Percentiles rank a stretch among this genome's conserved stretches.
Evolutionary conservation across 2,113 vertebrate genomes (phyloP).

Genomic region (Zosterops lateralis): DNA sequence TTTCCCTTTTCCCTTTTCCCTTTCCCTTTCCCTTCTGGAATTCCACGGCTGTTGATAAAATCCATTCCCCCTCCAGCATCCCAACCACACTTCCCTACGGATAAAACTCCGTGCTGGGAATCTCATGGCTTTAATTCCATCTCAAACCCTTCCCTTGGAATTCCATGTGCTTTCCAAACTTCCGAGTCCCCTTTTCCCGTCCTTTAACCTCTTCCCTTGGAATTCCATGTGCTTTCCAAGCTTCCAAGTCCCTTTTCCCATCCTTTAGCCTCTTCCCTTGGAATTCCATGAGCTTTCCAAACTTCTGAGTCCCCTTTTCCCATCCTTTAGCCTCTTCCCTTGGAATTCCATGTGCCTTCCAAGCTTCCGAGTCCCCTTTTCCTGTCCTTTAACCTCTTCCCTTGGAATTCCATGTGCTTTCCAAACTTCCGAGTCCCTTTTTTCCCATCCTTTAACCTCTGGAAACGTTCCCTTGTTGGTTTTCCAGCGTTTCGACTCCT

Average conservation of each 20-base stretch:
- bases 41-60: background rate
- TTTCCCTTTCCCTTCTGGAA: no score
- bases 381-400: background rate
- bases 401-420: no score
- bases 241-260: background rate
- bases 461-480: background rate
- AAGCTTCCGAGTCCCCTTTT: background rate
- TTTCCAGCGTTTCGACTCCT: fast-evolving
- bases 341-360: background rate
- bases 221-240: no score
- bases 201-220: no score
- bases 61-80: background rate
- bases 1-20: no score
- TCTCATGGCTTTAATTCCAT: background rate
- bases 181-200: background rate
- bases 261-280: no score
- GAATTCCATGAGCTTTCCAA: no score
- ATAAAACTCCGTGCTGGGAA: background rate
- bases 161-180: background rate
- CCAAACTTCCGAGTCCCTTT: no score
- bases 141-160: background rate
- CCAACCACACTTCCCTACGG: background rate
- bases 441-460: background rate
- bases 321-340: no score
- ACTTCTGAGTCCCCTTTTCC: no score